These are phyloP conservation scores for Cebus imitator DNA, from an alignment of 2,113 vertebrate genomes.

Conservation along the genomic window DNA sequence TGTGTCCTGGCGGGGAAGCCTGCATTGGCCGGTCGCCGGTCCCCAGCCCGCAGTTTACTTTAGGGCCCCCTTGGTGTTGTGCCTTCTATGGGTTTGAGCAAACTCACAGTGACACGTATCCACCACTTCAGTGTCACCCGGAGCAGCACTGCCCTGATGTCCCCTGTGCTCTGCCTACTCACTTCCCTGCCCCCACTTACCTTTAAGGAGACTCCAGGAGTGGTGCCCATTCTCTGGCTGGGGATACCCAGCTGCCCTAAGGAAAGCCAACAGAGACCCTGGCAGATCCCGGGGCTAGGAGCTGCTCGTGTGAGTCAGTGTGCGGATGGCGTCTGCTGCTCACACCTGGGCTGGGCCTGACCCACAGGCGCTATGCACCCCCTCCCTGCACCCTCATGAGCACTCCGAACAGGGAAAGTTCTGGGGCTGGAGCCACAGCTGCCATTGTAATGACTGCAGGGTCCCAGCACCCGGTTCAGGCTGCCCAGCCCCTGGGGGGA, in stretches of 20 bases:
- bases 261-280: neutral
- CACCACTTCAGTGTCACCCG: neutral
- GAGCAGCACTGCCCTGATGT: neutral
- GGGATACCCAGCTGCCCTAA: neutral
- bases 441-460: fast-evolving
- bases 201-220: neutral
- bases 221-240: neutral
- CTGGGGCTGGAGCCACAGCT: neutral
- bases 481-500: neutral
- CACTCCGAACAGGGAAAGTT: neutral
- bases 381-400: neutral
- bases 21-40: neutral
- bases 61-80: neutral
- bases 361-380: no score
- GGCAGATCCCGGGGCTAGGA: neutral
- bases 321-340: no score
- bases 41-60: neutral
- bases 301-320: fast-evolving
- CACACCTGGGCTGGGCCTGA: fast-evolving
- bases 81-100: neutral
- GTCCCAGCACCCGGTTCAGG: neutral
- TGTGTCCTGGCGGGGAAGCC: neutral
- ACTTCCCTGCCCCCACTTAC: neutral
- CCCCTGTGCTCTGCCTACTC: neutral
- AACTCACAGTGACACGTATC: neutral